phyloP scores from a whole-genome alignment of 2,888 invertebrate genomes.

The Eustalomyia histrio region DNA sequence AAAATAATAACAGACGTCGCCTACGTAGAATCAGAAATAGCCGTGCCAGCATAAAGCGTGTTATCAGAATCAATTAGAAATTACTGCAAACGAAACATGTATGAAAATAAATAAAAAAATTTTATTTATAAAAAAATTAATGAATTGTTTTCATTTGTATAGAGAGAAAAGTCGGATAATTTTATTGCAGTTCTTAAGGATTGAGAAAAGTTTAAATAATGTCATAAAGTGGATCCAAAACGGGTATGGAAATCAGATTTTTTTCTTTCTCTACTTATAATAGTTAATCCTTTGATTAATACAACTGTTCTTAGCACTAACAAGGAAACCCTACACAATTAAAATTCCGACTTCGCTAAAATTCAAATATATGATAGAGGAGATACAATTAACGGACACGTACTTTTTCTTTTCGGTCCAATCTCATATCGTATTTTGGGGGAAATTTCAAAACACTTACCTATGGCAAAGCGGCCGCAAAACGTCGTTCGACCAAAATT shows the following conservation, averaged over 20 bases:
- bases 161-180: neutral
- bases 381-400: no score
- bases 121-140: slow-evolving; percentile 3
- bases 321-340: no score
- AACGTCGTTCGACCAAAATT: no score
- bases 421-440: no score
- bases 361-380: no score
- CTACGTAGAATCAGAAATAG: slow-evolving; percentile 66
- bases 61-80: slow-evolving; percentile 47
- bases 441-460: no score
- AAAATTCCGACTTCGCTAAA: no score
- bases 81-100: neutral
- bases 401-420: no score
- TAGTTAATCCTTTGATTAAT: no score
- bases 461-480: no score
- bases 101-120: slow-evolving; percentile 23
- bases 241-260: neutral
- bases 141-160: neutral
- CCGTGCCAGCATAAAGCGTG: slow-evolving; percentile 31
- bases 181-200: neutral
- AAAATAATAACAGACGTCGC: slow-evolving; percentile 60
- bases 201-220: neutral
- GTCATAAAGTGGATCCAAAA: neutral
- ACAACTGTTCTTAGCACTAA: no score
- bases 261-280: no score